Evolutionary conservation across 2,113 vertebrate genomes (phyloP), one percentile per base, ranked within the genome.

Genomic region (Megalops atlanticus): DNA sequence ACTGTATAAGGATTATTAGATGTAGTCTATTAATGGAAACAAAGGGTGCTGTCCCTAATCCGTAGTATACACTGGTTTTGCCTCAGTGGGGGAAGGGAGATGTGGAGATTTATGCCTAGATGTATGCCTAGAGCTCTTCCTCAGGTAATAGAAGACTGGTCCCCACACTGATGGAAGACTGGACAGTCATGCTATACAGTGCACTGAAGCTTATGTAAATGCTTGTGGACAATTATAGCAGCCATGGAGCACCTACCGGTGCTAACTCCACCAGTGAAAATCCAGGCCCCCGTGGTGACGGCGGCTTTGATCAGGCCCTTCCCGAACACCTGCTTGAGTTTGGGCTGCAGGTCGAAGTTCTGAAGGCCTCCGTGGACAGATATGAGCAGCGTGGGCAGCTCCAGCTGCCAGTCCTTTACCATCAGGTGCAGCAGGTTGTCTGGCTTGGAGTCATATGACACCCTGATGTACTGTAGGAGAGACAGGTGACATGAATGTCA

Each of bases 231-330:
- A 18, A 4, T 58, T 33, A 77, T 31, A 15, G 21, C n/a, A 36
- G 97, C 98, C 92, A 98, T 93, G 2, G 97, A 64, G 7, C 96
- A 85, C 92, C 89, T 89, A 99, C 98, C 98, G 0, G 97, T 98
- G 87, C 96, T 98, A 85, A 99, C 95, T 74, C 98, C 98, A 0
- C 97, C 96, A 0, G 98, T 99, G 93, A 99, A 98, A 91, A 99
- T 99, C 98, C 98, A 99, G 40, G 98, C 98, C 38, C 98, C 97
- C 0, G 98, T 99, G 77, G 98, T 99, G 93, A 99, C 93, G 2
- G 98, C 97, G 2, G 98, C 98, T 87, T 99, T 99, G 89, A 99
- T 96, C 86, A 99, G 92, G n/a, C 98, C 98, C 91, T 97, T 99
- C n/a, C 98, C 98, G 72, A 99, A 99, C 16, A 98, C 97, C 84